phyloP scores from a whole-genome alignment of 2,888 invertebrate genomes.

The Rugalucina vietnamica region DNA sequence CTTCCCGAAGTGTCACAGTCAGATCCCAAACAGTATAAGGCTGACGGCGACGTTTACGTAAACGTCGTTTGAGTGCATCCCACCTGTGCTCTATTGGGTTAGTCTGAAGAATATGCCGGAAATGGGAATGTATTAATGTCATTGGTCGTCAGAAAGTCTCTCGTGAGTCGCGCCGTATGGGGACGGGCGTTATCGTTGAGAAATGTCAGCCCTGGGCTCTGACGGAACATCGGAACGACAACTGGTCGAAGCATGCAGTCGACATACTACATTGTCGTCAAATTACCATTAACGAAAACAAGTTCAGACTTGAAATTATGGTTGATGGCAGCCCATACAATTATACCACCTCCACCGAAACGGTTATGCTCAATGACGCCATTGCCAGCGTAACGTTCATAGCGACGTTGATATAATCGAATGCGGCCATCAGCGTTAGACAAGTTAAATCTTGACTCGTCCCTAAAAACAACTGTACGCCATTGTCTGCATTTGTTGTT shows the following conservation, averaged over 20 bases:
- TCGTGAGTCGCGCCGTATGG: neutral
- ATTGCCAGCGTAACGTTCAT: conserved; percentile 13
- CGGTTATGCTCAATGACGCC: neutral
- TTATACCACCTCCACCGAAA: neutral
- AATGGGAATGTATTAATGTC: neutral
- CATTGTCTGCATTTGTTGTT: neutral
- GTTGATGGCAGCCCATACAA: conserved; percentile 26
- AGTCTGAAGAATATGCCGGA: neutral
- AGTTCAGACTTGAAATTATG: conserved; percentile 32
- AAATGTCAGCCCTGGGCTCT: neutral
- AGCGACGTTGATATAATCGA: conserved; percentile 9
- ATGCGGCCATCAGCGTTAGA: conserved; percentile 28
- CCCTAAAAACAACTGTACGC: neutral
- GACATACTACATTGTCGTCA: neutral
- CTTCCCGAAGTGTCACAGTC: neutral
- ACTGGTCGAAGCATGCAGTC: neutral
- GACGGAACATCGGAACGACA: neutral
- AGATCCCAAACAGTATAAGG: neutral
- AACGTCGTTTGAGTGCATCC: neutral
- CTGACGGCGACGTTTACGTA: conserved; percentile 13
- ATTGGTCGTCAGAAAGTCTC: no score
- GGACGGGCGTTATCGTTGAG: neutral
- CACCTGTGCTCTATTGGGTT: conserved; percentile 2
- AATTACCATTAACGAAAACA: conserved; percentile 13
- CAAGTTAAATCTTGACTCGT: conserved; percentile 35